Percentiles rank a stretch among this genome's conserved stretches.
Evolutionary conservation across 2,888 invertebrate genomes (phyloP).

Genomic region (Myopa tessellatipennis): DNA sequence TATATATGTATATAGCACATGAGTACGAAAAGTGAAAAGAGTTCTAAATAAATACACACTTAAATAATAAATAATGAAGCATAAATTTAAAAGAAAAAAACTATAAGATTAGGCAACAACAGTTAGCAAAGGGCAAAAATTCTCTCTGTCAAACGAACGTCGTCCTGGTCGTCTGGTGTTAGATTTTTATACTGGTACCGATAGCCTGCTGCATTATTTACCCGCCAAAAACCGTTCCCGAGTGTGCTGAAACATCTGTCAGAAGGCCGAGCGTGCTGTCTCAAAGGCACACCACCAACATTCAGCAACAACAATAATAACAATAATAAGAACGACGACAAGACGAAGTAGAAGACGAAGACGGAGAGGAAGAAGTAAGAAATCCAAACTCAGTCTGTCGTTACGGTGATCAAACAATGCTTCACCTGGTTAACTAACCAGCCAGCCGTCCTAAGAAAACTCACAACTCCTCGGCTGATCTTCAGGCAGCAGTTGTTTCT

Average conservation of each 20-base stretch:
- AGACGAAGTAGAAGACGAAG: too few species aligned
- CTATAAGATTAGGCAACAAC: slow-evolving; percentile 39
- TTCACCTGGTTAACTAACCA: slow-evolving; percentile 56
- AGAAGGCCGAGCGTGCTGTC: slow-evolving; percentile 25
- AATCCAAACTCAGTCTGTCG: background rate
- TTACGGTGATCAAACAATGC: slow-evolving; percentile 50
- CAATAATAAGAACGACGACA: slow-evolving; percentile 22
- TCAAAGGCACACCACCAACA: background rate
- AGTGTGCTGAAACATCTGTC: slow-evolving; percentile 32
- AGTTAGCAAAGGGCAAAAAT: slow-evolving; percentile 6
- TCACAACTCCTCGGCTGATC: slow-evolving; percentile 43
- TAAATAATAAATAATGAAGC: background rate
- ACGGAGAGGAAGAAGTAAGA: background rate
- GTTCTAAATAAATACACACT: background rate
- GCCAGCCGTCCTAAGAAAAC: slow-evolving; percentile 43
- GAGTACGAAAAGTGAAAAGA: slow-evolving; percentile 33
- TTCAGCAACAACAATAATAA: slow-evolving; percentile 21
- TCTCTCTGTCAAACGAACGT: background rate
- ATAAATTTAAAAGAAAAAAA: slow-evolving; percentile 15
- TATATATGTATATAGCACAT: too few species aligned
- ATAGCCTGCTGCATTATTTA: slow-evolving; percentile 2
- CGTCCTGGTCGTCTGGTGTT: background rate
- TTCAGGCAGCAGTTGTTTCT: slow-evolving; percentile 32
- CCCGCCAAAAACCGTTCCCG: slow-evolving; percentile 45
- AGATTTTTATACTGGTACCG: slow-evolving; percentile 23